Evolutionary conservation across 2,888 invertebrate genomes (phyloP).

Genomic region (Pegoplata infirma): DNA sequence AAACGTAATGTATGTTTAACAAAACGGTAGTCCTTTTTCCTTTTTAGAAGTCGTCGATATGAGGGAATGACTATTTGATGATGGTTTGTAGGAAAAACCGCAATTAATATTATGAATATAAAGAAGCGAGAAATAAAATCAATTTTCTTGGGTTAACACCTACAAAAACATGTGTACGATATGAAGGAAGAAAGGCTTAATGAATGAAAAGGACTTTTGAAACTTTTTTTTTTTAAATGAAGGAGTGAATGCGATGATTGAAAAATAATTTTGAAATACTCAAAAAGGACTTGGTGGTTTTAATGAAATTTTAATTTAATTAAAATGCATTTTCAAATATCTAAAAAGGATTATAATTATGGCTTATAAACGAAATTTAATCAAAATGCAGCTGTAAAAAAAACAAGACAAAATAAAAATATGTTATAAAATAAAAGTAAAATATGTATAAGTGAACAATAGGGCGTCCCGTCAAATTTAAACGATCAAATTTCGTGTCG

Average conservation of each 20-base stretch:
- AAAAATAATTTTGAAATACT: constrained; percentile 65
- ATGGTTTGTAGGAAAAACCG: no score
- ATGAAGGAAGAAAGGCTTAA: constrained; percentile 33
- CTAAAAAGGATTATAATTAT: constrained; percentile 5
- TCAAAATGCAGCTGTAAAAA: constrained; percentile 38
- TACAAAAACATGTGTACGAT: constrained; percentile 4
- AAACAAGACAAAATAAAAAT: no score
- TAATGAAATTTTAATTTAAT: constrained; percentile 58
- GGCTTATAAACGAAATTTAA: not conserved
- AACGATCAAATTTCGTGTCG: no score
- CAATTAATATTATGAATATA: not conserved
- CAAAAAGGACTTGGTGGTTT: constrained; percentile 16
- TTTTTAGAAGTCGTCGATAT: not conserved
- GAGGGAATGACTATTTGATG: no score
- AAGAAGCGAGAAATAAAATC: constrained; percentile 41
- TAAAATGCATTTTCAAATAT: constrained; percentile 53
- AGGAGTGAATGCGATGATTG: constrained; percentile 74
- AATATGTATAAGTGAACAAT: no score
- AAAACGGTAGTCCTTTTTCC: constrained; percentile 55
- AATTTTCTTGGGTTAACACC: constrained; percentile 63
- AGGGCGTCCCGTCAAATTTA: no score
- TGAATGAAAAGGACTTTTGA: constrained; percentile 48
- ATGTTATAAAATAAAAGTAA: no score
- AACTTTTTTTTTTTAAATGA: not conserved
- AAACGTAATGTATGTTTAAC: constrained; percentile 18